Base-by-base conservation (phyloP, 1,140 invertebrate genomes). In the Hypsibius dujardini region DNA sequence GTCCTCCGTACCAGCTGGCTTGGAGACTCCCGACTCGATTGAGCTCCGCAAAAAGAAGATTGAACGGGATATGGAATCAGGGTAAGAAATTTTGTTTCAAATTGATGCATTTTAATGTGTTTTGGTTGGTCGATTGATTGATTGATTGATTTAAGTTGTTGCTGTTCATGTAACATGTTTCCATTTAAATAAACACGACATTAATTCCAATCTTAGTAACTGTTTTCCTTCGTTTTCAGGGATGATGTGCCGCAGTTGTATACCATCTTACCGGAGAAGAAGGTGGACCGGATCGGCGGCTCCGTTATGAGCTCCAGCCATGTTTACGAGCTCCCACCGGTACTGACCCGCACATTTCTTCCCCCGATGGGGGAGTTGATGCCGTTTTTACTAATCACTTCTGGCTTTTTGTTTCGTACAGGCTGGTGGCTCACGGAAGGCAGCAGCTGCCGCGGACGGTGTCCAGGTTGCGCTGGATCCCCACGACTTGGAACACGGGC, bases 11-110 rank as follows among this genome's bases (percentile, higher is more conserved):
- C 92, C 93, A 40, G 87, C 90, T 67, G 95, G 95, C 70, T 84
- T 97, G 76, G 95, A 98, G 82, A 99, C 95, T 0, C 95, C 95
- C 1, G 95, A 98, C 77, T 92, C 92, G 70, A 98, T 99, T 78
- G 95, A 99, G 80, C 82, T 99, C 50, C 83, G 95, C 70, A 99
- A 99, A 82, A 89, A 90, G 79, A 92, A 95, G 76, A 92, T 96
- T 73, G 95, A 97, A 80, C 89, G 87, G 71, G 93, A 96, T 80
- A 93, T 95, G 87, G 95, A 97, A 79, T 76, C 78, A 70, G 90
- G 90, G 86, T 87, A 80, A 78, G 79, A 77, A 15, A 45, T 70
- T 46, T 71, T 46, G 47, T 72, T 7, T 70, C 28, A 28, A 28
- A 28, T 28, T 28, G 28, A n/a, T 50, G 12, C 46, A 42, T 47